These are phyloP conservation scores for Lymantria dispar DNA, from an alignment of 2,888 invertebrate genomes.

Conservation along the genomic window DNA sequence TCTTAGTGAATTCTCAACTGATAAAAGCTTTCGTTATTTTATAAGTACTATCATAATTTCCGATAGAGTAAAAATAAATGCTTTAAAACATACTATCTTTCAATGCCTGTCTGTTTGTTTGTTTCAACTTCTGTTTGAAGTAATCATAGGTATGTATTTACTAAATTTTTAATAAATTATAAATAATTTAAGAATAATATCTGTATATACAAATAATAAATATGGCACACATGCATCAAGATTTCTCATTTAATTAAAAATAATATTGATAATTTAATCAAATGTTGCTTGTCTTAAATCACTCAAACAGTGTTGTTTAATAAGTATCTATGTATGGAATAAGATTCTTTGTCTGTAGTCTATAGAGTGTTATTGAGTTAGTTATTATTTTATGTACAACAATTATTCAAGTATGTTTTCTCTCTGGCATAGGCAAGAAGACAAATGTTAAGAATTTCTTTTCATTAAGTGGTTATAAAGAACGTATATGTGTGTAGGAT, in stretches of 20 bases:
- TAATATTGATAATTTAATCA: constrained; percentile 34
- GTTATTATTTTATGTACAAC: constrained; percentile 31
- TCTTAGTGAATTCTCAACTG: no score
- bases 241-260: background rate
- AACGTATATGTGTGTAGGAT: constrained; percentile 46
- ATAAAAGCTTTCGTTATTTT: no score
- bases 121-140: no score
- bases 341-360: constrained; percentile 25
- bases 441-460: constrained; percentile 65
- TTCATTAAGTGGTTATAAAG: constrained; percentile 64
- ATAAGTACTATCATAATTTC: no score
- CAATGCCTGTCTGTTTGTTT: no score
- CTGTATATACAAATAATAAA: no score
- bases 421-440: constrained; percentile 52
- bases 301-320: constrained; percentile 29
- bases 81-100: no score
- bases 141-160: no score
- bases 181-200: no score
- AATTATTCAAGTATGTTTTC: constrained; percentile 46
- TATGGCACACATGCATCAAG: background rate
- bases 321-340: constrained; percentile 1
- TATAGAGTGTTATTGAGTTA: constrained; percentile 32
- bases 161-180: no score
- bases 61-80: no score
- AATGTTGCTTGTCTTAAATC: constrained; percentile 49